Conservation (phyloP, 2,113 vertebrate genomes). For the Oryzias melastigma region DNA sequence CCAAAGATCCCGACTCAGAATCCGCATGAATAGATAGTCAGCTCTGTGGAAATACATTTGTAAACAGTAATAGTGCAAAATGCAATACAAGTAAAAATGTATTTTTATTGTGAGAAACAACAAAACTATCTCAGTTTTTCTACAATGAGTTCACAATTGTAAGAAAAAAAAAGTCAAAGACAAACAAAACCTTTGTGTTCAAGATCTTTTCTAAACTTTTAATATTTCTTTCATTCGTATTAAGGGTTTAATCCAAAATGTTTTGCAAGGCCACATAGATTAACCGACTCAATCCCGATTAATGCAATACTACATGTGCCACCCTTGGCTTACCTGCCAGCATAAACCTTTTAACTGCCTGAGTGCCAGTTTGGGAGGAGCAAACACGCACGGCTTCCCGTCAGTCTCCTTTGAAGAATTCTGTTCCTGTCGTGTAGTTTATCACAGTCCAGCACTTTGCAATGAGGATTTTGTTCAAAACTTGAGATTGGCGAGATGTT, state of each 20-base stretch:
- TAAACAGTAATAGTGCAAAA: conserved; percentile 49
- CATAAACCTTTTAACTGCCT: conserved; percentile 42
- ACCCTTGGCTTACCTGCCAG: conserved; percentile 21
- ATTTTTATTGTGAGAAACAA: conserved; percentile 10
- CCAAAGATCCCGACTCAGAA: conserved; percentile 29
- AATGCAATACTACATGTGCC: conserved; percentile 44
- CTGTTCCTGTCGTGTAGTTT: neutral
- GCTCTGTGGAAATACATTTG: conserved; percentile 21
- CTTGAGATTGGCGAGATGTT: neutral
- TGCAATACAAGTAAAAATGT: conserved; percentile 32
- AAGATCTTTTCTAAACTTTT: neutral
- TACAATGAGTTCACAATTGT: conserved; percentile 8
- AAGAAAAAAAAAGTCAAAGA: conserved; percentile 6
- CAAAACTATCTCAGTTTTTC: neutral
- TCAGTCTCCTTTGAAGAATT: conserved; percentile 11
- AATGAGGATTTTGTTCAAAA: neutral
- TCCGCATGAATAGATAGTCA: conserved; percentile 20
- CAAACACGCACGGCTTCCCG: neutral
- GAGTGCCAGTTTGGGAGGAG: conserved; percentile 15
- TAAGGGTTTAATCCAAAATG: conserved; percentile 19
- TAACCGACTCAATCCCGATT: conserved; percentile 51
- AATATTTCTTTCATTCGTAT: neutral
- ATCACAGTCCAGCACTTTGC: neutral
- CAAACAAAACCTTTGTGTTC: conserved; percentile 1
- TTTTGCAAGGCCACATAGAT: conserved; percentile 61